Conservation (phyloP, 2,113 vertebrate genomes). For the Anguilla japonica region DNA sequence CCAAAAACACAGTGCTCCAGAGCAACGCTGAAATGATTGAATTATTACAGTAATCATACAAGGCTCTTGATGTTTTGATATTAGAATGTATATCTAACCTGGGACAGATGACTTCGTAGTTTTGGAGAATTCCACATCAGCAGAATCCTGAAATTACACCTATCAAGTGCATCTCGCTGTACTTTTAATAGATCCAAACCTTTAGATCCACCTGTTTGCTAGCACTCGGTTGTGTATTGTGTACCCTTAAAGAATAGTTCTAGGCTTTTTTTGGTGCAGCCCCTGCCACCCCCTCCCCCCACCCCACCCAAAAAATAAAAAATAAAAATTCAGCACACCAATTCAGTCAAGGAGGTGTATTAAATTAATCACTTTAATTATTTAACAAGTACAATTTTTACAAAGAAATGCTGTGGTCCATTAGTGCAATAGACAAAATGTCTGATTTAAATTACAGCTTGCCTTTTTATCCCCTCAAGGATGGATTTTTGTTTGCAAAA, state of each 20-base stretch:
- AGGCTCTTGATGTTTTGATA: background rate
- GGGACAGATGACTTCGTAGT: no score
- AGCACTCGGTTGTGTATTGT: background rate
- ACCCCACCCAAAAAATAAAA: conserved; percentile 14
- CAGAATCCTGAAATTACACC: no score
- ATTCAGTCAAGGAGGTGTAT: conserved; percentile 70
- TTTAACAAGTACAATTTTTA: conserved; percentile 71
- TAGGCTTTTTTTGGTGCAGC: background rate
- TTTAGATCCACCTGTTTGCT: background rate
- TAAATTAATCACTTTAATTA: conserved; percentile 77
- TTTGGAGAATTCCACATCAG: no score
- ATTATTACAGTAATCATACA: background rate
- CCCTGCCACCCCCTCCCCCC: no score
- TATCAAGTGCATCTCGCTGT: no score
- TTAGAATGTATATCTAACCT: no score
- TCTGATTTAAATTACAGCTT: conserved; percentile 60
- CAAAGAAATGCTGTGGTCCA: conserved; percentile 74
- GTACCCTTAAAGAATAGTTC: background rate
- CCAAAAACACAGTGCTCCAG: no score
- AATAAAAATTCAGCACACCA: conserved; percentile 26
- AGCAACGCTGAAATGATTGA: background rate
- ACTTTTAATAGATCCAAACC: no score
- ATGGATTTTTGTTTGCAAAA: conserved; percentile 51
- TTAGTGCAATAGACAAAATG: conserved; percentile 69
- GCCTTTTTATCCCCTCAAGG: conserved; percentile 53